These are phyloP conservation scores for Leptinotarsa tumamoca DNA, from an alignment of 2,888 invertebrate species.

Conservation along the genomic window DNA sequence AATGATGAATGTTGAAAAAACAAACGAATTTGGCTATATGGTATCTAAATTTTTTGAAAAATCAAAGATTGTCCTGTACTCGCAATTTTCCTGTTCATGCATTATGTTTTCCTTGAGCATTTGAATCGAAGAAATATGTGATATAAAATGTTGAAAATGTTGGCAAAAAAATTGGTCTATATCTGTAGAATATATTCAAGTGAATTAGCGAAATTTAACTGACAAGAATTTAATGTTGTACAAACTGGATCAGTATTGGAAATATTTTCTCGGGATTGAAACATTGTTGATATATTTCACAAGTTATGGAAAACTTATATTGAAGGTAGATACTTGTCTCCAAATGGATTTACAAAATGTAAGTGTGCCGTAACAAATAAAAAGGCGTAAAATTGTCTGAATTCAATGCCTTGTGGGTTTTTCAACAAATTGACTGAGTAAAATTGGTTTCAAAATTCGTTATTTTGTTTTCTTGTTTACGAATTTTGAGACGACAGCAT, in stretches of 20 bases:
- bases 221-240: constrained; percentile 6
- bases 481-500: background rate
- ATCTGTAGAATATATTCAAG: constrained; percentile 44
- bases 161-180: constrained; percentile 49
- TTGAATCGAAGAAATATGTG: constrained; percentile 53
- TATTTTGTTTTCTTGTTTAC: constrained; percentile 4
- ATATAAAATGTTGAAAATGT: constrained; percentile 54
- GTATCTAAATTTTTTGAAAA: too few species aligned
- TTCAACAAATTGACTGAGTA: background rate
- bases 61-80: background rate
- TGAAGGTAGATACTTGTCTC: background rate
- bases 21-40: too few species aligned
- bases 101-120: constrained; percentile 42
- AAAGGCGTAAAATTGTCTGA: too few species aligned
- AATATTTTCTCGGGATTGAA: background rate
- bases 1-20: too few species aligned
- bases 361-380: too few species aligned
- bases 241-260: background rate
- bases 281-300: background rate
- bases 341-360: background rate
- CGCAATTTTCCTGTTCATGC: background rate
- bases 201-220: background rate
- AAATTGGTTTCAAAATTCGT: background rate
- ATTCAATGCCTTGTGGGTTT: background rate
- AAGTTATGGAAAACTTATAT: background rate